Evolutionary conservation across 1,140 invertebrate species (phyloP).

Genomic region (Ceratitis capitata): DNA sequence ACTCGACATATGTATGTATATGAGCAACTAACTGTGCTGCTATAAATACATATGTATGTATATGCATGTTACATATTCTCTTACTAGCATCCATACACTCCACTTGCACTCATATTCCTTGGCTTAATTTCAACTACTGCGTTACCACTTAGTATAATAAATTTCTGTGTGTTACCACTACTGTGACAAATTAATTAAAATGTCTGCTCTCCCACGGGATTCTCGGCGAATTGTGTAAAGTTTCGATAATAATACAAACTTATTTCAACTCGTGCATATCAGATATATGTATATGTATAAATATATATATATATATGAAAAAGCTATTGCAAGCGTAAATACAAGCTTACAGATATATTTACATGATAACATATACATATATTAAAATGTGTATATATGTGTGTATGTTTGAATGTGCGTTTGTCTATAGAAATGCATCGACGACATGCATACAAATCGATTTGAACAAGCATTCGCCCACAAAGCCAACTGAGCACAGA

Average conservation of each 20-base stretch:
- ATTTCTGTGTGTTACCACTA: slow-evolving; percentile 64
- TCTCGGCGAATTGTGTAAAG: background rate
- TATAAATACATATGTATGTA: background rate
- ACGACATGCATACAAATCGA: too few species aligned
- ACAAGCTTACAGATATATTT: background rate
- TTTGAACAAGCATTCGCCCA: too few species aligned
- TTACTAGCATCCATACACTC: background rate
- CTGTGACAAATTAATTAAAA: slow-evolving; percentile 66
- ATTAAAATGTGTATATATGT: background rate
- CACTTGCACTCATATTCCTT: background rate
- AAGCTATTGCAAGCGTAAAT: too few species aligned
- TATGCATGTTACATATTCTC: too few species aligned
- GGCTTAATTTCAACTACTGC: slow-evolving; percentile 11
- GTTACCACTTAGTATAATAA: slow-evolving; percentile 54
- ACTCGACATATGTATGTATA: background rate
- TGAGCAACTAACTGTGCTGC: background rate
- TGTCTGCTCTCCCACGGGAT: slow-evolving; percentile 55
- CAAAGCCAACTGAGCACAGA: too few species aligned
- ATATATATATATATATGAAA: too few species aligned
- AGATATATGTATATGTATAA: too few species aligned
- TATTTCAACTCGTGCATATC: background rate
- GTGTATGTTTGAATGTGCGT: background rate
- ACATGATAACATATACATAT: background rate
- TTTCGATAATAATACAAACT: slow-evolving; percentile 20
- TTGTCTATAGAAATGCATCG: too few species aligned